These are phyloP conservation scores for Cynocephalus volans DNA, from an alignment of 2,113 vertebrate species.

Conservation along the genomic window DNA sequence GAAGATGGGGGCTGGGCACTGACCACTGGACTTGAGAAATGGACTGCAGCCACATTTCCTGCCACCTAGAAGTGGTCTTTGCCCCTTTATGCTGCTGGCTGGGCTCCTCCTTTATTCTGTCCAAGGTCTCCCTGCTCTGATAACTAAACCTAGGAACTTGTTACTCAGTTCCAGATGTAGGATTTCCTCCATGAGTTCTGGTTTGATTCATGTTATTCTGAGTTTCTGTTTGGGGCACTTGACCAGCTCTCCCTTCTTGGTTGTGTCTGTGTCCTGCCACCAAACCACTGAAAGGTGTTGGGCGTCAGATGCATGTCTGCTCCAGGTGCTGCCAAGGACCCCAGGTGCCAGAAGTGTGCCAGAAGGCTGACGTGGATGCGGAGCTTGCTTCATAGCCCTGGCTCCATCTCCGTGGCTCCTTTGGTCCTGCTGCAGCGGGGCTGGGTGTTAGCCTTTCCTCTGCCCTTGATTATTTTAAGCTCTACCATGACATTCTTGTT, in stretches of 20 bases:
- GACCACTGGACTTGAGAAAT: not conserved
- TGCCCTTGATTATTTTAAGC: not conserved
- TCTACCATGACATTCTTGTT: not conserved
- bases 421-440: not conserved
- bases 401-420: not conserved
- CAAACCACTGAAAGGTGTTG: not conserved
- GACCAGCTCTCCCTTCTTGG: not conserved
- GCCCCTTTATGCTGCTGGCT: not conserved
- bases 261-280: not conserved
- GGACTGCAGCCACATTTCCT: not conserved
- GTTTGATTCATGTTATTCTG: not conserved
- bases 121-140: not conserved
- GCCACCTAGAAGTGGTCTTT: not conserved
- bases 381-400: not conserved
- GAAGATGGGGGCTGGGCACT: no score
- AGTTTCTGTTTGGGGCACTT: not conserved
- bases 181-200: not conserved
- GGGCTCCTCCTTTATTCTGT: not conserved
- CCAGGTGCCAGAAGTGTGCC: not conserved
- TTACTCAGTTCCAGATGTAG: not conserved
- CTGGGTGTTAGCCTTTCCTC: not conserved
- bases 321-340: not conserved
- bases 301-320: not conserved
- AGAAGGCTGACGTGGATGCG: not conserved
- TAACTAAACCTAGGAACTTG: not conserved